Conservation (phyloP, 2,888 invertebrate genomes). For the Antheraea yamamai region DNA sequence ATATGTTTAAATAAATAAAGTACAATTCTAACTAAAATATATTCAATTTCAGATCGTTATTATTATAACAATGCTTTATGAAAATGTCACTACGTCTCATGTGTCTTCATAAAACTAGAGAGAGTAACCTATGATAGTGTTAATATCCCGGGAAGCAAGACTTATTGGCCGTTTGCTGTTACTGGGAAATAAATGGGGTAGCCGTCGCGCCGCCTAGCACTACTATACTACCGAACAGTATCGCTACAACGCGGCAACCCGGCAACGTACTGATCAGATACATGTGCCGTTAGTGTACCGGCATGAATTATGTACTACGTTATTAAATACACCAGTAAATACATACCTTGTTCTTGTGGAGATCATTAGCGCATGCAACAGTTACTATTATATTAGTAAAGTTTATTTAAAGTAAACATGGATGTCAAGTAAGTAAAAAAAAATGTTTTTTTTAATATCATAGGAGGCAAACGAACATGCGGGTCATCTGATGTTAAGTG, state of each 20-base stretch:
- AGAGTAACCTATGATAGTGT: slow-evolving; percentile 81
- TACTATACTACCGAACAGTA: slow-evolving; percentile 2
- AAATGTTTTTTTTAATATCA: too few relatives aligned
- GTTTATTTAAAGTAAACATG: too few relatives aligned
- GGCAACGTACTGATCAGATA: slow-evolving; percentile 21
- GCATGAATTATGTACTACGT: slow-evolving; percentile 32
- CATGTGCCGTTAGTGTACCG: slow-evolving; percentile 28
- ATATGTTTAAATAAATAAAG: not conserved
- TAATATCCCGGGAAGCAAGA: slow-evolving; percentile 80
- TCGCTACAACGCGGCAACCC: slow-evolving; percentile 6
- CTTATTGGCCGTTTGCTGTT: slow-evolving; percentile 80
- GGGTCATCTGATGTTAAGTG: too few relatives aligned
- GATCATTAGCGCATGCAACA: not conserved
- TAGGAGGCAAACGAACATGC: too few relatives aligned
- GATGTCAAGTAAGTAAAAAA: too few relatives aligned
- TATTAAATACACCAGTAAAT: slow-evolving; percentile 22
- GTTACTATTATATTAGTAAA: not conserved
- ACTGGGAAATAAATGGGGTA: slow-evolving; percentile 71
- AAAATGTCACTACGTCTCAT: slow-evolving; percentile 69
- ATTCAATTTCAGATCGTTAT: slow-evolving; percentile 30
- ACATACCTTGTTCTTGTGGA: slow-evolving; percentile 8
- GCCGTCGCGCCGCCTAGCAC: slow-evolving; percentile 46
- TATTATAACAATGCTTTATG: slow-evolving; percentile 56
- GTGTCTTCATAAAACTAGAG: slow-evolving; percentile 78
- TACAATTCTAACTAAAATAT: slow-evolving; percentile 31